These are phyloP conservation scores for Darevskia nairensis DNA, from an alignment of 2,797 vertebrate species.

Conservation along the genomic window DNA sequence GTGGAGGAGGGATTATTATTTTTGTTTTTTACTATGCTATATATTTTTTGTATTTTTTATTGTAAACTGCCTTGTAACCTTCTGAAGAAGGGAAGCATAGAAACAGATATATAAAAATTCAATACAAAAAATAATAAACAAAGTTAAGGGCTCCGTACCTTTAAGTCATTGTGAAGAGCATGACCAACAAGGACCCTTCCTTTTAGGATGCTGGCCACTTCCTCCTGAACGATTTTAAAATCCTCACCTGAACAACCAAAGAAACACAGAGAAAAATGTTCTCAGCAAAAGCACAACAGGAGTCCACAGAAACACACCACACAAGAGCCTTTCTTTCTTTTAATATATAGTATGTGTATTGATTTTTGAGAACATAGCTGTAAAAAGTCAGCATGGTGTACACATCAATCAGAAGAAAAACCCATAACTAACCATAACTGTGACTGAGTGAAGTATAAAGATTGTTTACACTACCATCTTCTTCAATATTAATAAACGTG, in stretches of 20 bases:
- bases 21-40: too few relatives aligned
- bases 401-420: too few relatives aligned
- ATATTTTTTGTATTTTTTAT: neutral
- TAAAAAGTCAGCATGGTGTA: too few relatives aligned
- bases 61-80: neutral
- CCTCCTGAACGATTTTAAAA: slow-evolving; percentile 85
- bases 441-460: too few relatives aligned
- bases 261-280: accelerated
- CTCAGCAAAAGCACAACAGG: accelerated
- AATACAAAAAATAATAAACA: neutral
- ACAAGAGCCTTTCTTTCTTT: neutral
- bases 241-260: slow-evolving; percentile 83
- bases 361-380: too few relatives aligned
- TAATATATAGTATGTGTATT: too few relatives aligned
- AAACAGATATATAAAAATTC: neutral
- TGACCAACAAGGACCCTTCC: slow-evolving; percentile 92
- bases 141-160: slow-evolving; percentile 77
- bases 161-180: slow-evolving; percentile 90
- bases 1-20: too few relatives aligned
- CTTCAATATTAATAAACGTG: too few relatives aligned
- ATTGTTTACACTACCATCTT: too few relatives aligned
- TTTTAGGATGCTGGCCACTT: slow-evolving; percentile 87
- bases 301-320: neutral
- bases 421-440: too few relatives aligned
- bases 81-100: neutral